Conservation (phyloP, 2,113 vertebrate species). For the Oryctolagus cuniculus region DNA sequence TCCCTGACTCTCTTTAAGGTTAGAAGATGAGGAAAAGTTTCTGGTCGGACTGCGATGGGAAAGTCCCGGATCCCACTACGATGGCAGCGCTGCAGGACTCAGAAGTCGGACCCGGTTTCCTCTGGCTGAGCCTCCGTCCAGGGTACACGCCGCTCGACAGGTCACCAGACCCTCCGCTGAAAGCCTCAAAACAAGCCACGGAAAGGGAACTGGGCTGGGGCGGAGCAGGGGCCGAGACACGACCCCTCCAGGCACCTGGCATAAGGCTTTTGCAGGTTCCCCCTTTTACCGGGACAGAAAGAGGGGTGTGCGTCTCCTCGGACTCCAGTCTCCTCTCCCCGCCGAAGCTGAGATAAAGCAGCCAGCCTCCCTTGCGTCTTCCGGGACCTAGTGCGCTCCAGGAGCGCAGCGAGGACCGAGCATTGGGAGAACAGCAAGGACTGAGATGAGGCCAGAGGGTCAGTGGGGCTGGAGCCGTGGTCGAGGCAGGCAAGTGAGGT, state of each 20-base stretch:
- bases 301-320: rapidly evolving
- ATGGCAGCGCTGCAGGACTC: background rate
- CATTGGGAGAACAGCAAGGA: background rate
- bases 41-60: background rate
- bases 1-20: background rate
- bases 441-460: too few species aligned
- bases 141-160: background rate
- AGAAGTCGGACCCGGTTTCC: background rate
- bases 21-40: background rate
- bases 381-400: background rate
- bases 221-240: background rate
- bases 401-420: rapidly evolving
- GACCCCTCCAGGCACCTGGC: background rate
- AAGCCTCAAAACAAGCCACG: background rate
- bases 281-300: background rate
- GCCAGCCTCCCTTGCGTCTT: rapidly evolving
- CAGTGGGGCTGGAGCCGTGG: background rate
- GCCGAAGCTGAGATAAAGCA: background rate
- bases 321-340: background rate
- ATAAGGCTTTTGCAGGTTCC: too few species aligned
- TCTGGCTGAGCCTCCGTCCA: background rate
- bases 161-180: background rate
- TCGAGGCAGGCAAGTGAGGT: rapidly evolving
- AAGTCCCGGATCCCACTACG: background rate
- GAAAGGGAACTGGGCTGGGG: background rate